Evolutionary conservation across 2,888 invertebrate species (phyloP), one percentile per base, ranked within the genome.

Genomic region (Drosophila tanythrix): DNA sequence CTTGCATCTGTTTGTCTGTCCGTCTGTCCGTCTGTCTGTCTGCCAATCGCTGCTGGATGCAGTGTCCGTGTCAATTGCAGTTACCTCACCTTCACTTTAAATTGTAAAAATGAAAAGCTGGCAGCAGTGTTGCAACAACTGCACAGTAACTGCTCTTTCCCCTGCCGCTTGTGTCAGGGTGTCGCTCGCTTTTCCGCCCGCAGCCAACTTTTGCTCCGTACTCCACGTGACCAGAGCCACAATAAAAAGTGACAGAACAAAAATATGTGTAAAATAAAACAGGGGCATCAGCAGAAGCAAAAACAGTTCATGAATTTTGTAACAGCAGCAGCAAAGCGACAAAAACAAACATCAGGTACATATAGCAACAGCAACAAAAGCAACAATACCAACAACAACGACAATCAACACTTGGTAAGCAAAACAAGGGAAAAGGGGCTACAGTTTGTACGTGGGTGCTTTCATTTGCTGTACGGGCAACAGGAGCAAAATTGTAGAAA

Each of bases 231-330:
- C 53, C 64, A 62, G 67, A 64, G 79, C 71, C 67, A 84, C 84
- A 84, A 88, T 88, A 84, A 84, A 88, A 84, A 84, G 88, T 84
- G 88, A 88, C 84, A 84, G 86, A 85, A 83, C 83, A 83, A 74
- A 84, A 84, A 84, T 84, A 83, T 84, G 84, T 88, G 83, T 82
- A 84, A 85, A 88, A 85, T 85, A 88, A 88, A 84, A 84, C 86
- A 88, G 71, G 70, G 67, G 35, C 50, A 67, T 55, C 50, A 60
- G 35, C 31, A 72, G 72, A 50, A 74, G 82, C 74, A 83, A 87
- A 83, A 83, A 84, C 83, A 83, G 83, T 83, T 83, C 83, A 83
- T 83, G 83, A 83, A 83, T 83, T 83, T 83, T 87, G 85, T 82
- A 83, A 82, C 85, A 87, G 88, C 82, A 87, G 88, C 82, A 72